Conservation (phyloP, 2,888 invertebrate genomes). For the Opisthograptis luteolata region DNA sequence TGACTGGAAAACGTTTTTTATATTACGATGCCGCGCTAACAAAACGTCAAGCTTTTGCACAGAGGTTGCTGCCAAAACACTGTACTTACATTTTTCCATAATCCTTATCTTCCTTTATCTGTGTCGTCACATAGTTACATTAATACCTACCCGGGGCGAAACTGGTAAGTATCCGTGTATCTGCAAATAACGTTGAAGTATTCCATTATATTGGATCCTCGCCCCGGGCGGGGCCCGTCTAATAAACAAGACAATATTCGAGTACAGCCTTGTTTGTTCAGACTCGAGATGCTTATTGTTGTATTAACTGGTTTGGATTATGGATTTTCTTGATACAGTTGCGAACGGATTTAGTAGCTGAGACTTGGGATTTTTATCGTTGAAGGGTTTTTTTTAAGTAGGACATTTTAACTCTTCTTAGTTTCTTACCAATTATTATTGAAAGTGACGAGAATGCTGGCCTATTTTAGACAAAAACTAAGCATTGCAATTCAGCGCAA, state of each 20-base stretch:
- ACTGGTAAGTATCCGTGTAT: conserved; percentile 74
- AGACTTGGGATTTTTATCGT: conserved; percentile 2
- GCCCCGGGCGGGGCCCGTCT: conserved; percentile 75
- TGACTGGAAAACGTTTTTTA: too few relatives aligned
- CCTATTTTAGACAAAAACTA: too few relatives aligned
- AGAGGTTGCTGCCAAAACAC: not conserved
- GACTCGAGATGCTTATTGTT: conserved; percentile 52
- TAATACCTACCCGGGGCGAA: conserved; percentile 72
- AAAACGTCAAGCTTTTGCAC: not conserved
- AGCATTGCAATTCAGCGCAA: too few relatives aligned
- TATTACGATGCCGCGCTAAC: not conserved
- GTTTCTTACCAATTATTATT: too few relatives aligned
- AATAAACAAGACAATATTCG: conserved; percentile 80
- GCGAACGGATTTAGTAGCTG: conserved; percentile 22
- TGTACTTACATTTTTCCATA: conserved; percentile 9
- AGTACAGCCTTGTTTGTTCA: conserved; percentile 62
- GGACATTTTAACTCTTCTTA: too few relatives aligned
- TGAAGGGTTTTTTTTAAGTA: not conserved
- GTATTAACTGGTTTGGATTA: conserved; percentile 50
- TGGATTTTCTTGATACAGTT: conserved; percentile 44
- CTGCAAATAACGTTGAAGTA: conserved; percentile 82
- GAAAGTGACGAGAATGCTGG: too few relatives aligned
- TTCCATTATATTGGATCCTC: conserved; percentile 83
- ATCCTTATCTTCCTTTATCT: conserved; percentile 27
- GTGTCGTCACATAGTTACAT: conserved; percentile 71